A percentile compares a stretch with the other conserved stretches of the same genome.
Conservation (phyloP, 1,140 invertebrate species). For the silkworm (Bombyx mori) region DNA sequence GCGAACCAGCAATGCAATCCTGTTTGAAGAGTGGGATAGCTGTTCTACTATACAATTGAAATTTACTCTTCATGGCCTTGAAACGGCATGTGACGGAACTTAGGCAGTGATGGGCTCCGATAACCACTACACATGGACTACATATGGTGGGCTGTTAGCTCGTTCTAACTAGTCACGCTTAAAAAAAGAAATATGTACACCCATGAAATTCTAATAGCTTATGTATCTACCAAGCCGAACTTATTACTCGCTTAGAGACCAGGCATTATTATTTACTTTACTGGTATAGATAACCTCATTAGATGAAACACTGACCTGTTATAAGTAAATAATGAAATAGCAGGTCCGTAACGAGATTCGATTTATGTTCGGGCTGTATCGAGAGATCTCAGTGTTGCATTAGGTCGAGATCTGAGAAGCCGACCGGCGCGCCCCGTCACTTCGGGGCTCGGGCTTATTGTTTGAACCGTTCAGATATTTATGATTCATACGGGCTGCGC, state of each 20-base stretch:
- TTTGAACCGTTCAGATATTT: constrained; percentile 44
- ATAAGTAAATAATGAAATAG: constrained; percentile 43
- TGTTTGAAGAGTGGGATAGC: too few relatives aligned
- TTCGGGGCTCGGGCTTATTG: constrained; percentile 41
- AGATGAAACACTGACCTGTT: constrained; percentile 45
- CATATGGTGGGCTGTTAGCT: too few relatives aligned
- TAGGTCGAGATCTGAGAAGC: constrained; percentile 50
- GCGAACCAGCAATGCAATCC: too few relatives aligned
- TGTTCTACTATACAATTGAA: too few relatives aligned
- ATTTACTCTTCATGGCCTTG: too few relatives aligned
- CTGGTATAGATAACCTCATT: constrained; percentile 43
- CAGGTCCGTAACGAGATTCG: constrained; percentile 55
- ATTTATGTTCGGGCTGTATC: constrained; percentile 55
- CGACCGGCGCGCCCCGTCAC: constrained; percentile 54
- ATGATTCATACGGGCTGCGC: constrained; percentile 57
- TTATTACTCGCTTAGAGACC: not conserved
- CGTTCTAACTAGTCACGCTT: too few relatives aligned
- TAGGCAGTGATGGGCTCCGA: too few relatives aligned
- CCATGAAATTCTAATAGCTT: too few relatives aligned
- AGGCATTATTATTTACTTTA: constrained; percentile 6
- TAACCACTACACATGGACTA: too few relatives aligned
- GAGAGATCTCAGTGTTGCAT: constrained; percentile 34
- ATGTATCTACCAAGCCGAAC: too few relatives aligned
- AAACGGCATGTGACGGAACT: too few relatives aligned
- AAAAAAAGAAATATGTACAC: too few relatives aligned